Conservation (phyloP, 2,797 vertebrate species). For the Phrynocephalus vlangalii region DNA sequence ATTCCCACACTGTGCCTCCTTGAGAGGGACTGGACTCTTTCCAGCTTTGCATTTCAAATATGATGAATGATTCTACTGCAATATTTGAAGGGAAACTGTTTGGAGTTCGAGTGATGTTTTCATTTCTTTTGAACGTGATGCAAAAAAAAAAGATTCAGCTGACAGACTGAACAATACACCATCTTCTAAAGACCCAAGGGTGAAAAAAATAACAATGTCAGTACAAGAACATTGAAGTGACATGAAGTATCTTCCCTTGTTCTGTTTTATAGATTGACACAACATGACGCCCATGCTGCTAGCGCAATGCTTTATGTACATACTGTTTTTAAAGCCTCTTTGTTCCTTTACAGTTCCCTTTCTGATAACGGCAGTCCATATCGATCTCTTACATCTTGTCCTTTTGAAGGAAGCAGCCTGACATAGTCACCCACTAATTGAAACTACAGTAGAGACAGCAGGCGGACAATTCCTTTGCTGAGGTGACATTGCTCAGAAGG, state of each 20-base stretch:
- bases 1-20: too few relatives aligned
- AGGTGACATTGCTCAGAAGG: background rate
- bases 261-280: background rate
- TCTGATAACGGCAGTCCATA: slow-evolving; percentile 56
- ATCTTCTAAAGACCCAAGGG: background rate
- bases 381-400: background rate
- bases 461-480: background rate
- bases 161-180: background rate
- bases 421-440: slow-evolving; percentile 27
- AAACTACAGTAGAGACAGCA: slow-evolving; percentile 56
- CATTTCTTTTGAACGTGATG: background rate
- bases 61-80: background rate
- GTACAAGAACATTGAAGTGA: background rate
- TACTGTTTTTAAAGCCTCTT: slow-evolving; percentile 53
- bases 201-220: background rate
- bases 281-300: slow-evolving; percentile 14
- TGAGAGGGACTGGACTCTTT: too few relatives aligned
- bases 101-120: background rate
- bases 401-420: background rate
- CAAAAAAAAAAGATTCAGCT: background rate
- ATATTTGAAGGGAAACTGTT: background rate
- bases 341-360: slow-evolving; percentile 59
- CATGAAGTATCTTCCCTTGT: background rate
- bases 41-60: too few relatives aligned
- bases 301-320: slow-evolving; percentile 39